Evolutionary conservation across 2,888 invertebrate genomes (phyloP).

Genomic region (Athetis lepigone): DNA sequence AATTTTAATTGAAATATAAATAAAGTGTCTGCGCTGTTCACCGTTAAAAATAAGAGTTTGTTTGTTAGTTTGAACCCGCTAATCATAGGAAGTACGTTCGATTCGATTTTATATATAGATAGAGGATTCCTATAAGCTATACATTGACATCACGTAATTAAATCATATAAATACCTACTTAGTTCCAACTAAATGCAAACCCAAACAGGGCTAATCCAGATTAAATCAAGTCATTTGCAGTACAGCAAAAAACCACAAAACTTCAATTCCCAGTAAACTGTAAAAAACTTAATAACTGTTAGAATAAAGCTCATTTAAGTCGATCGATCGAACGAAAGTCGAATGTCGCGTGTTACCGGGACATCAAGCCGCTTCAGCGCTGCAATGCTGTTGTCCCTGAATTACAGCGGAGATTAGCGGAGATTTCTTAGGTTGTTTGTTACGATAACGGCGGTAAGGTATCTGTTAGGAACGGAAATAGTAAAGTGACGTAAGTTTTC

Average conservation of each 20-base stretch:
- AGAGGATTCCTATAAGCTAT: too few relatives aligned
- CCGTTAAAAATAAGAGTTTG: too few relatives aligned
- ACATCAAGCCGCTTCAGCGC: conserved; percentile 44
- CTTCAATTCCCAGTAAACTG: conserved; percentile 14
- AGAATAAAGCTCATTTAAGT: conserved; percentile 30
- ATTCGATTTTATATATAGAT: too few relatives aligned
- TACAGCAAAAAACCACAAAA: conserved; percentile 25
- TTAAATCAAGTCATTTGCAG: conserved; percentile 24
- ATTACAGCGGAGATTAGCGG: conserved; percentile 36
- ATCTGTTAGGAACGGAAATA: background rate
- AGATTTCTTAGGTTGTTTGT: conserved; percentile 35
- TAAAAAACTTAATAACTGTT: conserved; percentile 19
- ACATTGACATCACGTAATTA: too few relatives aligned
- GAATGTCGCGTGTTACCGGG: conserved; percentile 48
- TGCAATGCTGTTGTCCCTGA: conserved; percentile 36
- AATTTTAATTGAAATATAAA: too few relatives aligned
- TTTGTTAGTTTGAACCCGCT: too few relatives aligned
- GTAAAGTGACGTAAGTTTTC: too few relatives aligned
- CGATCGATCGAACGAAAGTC: conserved; percentile 50
- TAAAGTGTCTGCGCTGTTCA: too few relatives aligned
- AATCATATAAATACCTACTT: too few relatives aligned
- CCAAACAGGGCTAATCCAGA: background rate
- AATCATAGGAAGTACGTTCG: too few relatives aligned
- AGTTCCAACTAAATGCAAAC: background rate
- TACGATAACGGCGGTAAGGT: conserved; percentile 11